Evolutionary conservation across 92 coral and sea anemone genomes (phyloP).

Genomic region (Scolanthus callimorphus): DNA sequence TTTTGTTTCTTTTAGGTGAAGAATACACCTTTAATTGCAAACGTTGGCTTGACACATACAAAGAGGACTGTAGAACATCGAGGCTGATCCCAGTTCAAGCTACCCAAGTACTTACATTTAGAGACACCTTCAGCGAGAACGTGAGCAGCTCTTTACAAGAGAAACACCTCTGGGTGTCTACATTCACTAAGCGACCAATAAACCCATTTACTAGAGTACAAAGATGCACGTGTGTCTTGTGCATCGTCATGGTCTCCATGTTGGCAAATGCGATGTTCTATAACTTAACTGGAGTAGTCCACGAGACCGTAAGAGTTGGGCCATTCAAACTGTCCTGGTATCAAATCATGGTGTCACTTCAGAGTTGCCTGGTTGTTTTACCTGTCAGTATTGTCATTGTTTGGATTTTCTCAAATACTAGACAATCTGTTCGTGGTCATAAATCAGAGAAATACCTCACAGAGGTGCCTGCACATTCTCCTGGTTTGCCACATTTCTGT

Average conservation of each 20-base stretch:
- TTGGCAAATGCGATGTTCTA: constrained; percentile 5
- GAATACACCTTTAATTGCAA: not conserved
- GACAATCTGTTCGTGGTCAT: not conserved
- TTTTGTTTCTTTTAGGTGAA: too few relatives aligned
- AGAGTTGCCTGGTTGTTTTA: not conserved
- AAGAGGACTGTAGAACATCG: not conserved
- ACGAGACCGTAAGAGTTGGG: not conserved
- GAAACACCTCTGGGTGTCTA: constrained; percentile 3
- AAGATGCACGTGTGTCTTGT: not conserved
- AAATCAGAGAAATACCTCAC: not conserved
- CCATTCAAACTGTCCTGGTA: not conserved
- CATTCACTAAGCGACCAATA: not conserved
- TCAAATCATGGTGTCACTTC: not conserved
- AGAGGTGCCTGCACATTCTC: not conserved
- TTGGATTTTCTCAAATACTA: not conserved
- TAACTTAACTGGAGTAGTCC: not conserved
- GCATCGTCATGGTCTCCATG: not conserved
- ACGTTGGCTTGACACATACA: not conserved
- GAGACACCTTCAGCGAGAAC: not conserved
- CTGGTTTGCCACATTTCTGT: not conserved
- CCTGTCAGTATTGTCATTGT: not conserved
- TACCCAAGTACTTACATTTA: not conserved
- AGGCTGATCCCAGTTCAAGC: not conserved
- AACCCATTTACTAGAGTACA: constrained; percentile 1
- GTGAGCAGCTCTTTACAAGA: not conserved